Base-by-base conservation (phyloP, 2,888 invertebrate genomes). In the Arctia plantaginis region DNA sequence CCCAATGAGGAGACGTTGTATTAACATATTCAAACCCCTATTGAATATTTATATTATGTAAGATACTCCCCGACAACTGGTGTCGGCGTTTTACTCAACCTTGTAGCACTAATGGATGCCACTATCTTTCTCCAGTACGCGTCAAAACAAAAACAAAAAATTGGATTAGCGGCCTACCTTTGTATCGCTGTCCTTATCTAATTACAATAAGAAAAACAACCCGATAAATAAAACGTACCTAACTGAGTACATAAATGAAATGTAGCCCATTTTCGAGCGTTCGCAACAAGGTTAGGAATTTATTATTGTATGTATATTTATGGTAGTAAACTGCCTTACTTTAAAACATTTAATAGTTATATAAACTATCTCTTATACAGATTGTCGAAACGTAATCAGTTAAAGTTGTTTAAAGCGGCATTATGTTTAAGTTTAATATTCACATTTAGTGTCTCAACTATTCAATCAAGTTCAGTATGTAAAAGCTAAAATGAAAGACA, bases 11-110 rank as follows among this genome's bases (percentile, higher is more conserved):
- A 94, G 93, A 92, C 91, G 87, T 86, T 87, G 90, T 91, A 95
- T 95, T 95, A 93, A 94, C 95, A 95, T 95, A 95, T 94, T 95
- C 93, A 94, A 92, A 91, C 90, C 91, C 91, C 93, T 93, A 94
- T 95, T 95, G 95, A 95, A 95, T 95, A 95, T 95, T 94, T 95
- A 95, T 95, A 93, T 90, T 90, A 89, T 89, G 89, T 91, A 83
- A 77, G 81, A 81, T 81, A 78, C 83, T 83, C 78, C 73, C 76
- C 73, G 80, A 86, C 86, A 86, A 85, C 86, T 80, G 86, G 85
- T 85, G 85, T 83, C 82, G 85, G 80, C 85, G 85, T 79, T 83
- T 85, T 89, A 92, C 89, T 93, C 93, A 93, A 82, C 85, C 93
- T 92, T 95, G 94, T 94, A 93, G 78, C 91, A 85, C 90, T 94